A percentile compares a stretch with the other conserved stretches of the same genome.
Conservation (phyloP, 2,113 vertebrate species). For the Prietella phreatophila region DNA sequence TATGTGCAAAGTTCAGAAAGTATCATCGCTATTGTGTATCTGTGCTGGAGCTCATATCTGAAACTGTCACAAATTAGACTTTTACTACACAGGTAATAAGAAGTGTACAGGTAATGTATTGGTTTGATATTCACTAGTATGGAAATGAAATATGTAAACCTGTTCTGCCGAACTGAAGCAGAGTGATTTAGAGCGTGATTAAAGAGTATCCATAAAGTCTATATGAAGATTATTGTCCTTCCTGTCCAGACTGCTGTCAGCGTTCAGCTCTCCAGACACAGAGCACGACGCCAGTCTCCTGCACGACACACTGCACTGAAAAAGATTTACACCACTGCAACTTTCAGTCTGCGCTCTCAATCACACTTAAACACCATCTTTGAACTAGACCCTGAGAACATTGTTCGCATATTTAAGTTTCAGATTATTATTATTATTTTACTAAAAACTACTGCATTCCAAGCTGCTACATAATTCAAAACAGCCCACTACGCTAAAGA, state of each 20-base stretch:
- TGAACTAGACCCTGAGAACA: neutral
- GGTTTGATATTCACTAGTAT: neutral
- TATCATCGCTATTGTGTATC: neutral
- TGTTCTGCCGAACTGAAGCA: neutral
- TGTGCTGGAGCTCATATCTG: neutral
- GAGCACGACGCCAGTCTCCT: slow-evolving; percentile 13
- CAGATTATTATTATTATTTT: neutral
- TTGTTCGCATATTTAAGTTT: neutral
- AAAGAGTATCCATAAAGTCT: neutral
- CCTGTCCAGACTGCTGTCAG: slow-evolving; percentile 33
- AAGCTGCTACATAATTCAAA: neutral
- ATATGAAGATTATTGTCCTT: neutral
- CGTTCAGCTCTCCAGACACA: slow-evolving; percentile 6
- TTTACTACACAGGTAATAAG: neutral
- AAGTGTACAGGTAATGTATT: neutral
- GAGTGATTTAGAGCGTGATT: neutral
- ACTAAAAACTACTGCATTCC: neutral
- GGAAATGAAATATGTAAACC: neutral
- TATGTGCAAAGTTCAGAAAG: slow-evolving; percentile 13
- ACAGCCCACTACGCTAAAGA: neutral
- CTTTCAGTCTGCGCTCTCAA: neutral
- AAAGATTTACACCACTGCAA: neutral
- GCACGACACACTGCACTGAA: slow-evolving; percentile 29
- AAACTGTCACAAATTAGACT: neutral
- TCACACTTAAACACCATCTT: neutral